A percentile compares a stretch with the other conserved stretches of the same genome.
phyloP scores from a whole-genome alignment of 2,888 invertebrate species.

The Andrena bucephala region DNA sequence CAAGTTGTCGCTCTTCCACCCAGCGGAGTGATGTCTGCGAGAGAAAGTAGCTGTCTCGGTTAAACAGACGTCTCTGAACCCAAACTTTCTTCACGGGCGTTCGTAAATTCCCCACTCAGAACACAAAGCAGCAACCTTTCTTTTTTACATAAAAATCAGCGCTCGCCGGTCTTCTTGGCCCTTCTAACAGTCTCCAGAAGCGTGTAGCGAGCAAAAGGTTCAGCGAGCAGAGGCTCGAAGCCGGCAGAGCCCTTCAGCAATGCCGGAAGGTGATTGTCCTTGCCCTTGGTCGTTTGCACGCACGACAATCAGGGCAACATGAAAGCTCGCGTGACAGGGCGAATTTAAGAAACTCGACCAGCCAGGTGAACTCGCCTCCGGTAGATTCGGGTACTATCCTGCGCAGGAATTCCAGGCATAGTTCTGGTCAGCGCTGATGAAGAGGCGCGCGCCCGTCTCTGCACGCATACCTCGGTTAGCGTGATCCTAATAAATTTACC shows the following conservation, averaged over 20 bases:
- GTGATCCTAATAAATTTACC: slow-evolving; percentile 67
- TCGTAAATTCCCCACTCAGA: not conserved
- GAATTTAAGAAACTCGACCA: slow-evolving; percentile 25
- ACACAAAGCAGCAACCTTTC: not conserved
- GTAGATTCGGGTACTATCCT: slow-evolving; percentile 3
- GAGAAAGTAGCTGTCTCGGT: not conserved
- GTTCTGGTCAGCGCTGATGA: slow-evolving; percentile 16
- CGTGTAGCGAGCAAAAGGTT: not conserved
- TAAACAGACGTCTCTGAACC: not conserved
- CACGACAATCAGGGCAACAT: slow-evolving; percentile 28
- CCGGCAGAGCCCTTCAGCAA: not conserved
- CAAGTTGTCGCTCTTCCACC: not conserved
- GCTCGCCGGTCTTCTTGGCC: not conserved
- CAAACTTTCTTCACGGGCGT: not conserved
- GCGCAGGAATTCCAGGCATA: slow-evolving; percentile 52
- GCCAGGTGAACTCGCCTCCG: not conserved
- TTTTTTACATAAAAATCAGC: too few species aligned
- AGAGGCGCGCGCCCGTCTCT: slow-evolving; percentile 8
- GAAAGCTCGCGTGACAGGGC: slow-evolving; percentile 52
- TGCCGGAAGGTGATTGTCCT: slow-evolving; percentile 51
- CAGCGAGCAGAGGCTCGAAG: not conserved
- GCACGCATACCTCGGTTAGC: slow-evolving; percentile 45
- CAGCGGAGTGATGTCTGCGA: not conserved
- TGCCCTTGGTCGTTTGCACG: slow-evolving; percentile 44
- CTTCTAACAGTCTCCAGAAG: not conserved